A percentile compares a stretch with the other conserved stretches of the same genome.
phyloP scores from a whole-genome alignment of 2,888 invertebrate species.

The Hypomecis punctinalis region DNA sequence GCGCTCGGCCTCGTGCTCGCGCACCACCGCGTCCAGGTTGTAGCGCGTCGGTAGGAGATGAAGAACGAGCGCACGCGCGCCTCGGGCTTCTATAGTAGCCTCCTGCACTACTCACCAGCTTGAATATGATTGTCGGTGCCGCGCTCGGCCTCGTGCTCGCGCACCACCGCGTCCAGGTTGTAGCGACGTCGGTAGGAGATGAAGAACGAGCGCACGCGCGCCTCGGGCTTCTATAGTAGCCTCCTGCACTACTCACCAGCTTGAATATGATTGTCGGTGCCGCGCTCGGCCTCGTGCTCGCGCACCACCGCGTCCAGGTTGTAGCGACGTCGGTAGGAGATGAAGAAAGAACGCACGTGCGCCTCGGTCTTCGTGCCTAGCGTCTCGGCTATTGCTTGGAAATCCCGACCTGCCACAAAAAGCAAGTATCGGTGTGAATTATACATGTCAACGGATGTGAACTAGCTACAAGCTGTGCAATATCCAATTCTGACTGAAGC shows the following conservation, averaged over 20 bases:
- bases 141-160: slow-evolving; percentile 93
- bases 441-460: too few species aligned
- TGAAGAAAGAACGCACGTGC: slow-evolving; percentile 96
- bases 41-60: too few species aligned
- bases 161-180: slow-evolving; percentile 93
- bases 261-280: slow-evolving; percentile 83
- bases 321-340: slow-evolving; percentile 95
- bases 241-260: slow-evolving; percentile 58
- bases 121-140: slow-evolving; percentile 85
- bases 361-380: slow-evolving; percentile 97
- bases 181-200: slow-evolving; percentile 95
- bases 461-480: too few species aligned
- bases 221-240: slow-evolving; percentile 94
- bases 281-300: slow-evolving; percentile 93
- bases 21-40: slow-evolving; percentile 94
- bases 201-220: slow-evolving; percentile 96
- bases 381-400: slow-evolving; percentile 97
- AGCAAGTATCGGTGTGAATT: not conserved
- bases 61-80: slow-evolving; percentile 96
- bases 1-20: slow-evolving; percentile 93
- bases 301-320: slow-evolving; percentile 94
- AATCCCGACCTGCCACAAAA: slow-evolving; percentile 88
- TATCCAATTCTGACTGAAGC: too few species aligned
- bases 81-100: slow-evolving; percentile 93
- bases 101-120: slow-evolving; percentile 57